Conservation (phyloP, 2,888 invertebrate genomes). For the Cephus pygmeus region DNA sequence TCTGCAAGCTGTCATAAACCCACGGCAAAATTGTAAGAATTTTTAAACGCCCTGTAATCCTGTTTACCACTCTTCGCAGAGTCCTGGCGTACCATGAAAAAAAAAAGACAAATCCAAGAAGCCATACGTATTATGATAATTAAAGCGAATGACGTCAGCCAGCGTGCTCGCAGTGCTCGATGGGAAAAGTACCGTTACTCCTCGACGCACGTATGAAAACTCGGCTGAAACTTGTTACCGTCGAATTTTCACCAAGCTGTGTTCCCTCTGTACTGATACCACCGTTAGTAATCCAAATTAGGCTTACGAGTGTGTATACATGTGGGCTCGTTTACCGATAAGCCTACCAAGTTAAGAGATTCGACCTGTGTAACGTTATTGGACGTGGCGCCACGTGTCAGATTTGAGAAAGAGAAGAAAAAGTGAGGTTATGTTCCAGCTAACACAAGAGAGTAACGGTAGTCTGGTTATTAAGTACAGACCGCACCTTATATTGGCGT, state of each 20-base stretch:
- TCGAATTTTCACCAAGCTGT: background rate
- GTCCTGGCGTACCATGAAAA: background rate
- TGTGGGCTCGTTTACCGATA: background rate
- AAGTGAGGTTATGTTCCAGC: background rate
- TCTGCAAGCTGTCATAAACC: background rate
- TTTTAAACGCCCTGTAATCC: background rate
- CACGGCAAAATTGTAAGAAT: background rate
- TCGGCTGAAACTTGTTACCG: background rate
- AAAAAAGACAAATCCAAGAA: background rate
- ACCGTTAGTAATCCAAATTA: background rate
- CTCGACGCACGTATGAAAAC: background rate
- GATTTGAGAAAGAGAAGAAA: background rate
- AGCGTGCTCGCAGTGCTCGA: background rate
- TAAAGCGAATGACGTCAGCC: background rate
- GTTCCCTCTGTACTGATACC: background rate
- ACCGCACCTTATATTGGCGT: background rate
- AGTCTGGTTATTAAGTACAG: background rate
- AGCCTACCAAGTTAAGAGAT: background rate
- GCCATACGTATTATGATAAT: background rate
- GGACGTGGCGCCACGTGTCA: background rate
- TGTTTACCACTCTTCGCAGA: background rate
- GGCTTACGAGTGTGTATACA: background rate
- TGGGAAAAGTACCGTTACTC: background rate
- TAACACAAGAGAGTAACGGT: background rate
- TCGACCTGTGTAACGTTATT: background rate